Conservation (phyloP, 1,140 invertebrate species). For the Saccostrea cuccullata region DNA sequence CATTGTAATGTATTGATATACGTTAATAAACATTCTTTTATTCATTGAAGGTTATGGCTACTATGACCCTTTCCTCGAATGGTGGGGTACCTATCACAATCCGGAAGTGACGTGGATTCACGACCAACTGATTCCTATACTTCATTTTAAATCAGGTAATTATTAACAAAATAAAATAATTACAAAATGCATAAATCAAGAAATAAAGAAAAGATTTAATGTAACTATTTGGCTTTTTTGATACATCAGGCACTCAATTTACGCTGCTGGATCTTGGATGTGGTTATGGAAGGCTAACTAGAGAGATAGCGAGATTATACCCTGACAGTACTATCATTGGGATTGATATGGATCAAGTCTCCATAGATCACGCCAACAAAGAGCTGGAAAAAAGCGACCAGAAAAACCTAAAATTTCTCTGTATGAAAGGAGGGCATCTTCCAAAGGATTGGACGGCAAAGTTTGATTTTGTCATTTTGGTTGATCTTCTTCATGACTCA, state of each 20-base stretch:
- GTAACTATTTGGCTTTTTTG: too few relatives aligned
- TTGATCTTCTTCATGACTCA: conserved; percentile 50
- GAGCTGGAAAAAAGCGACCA: background rate
- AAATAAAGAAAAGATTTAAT: too few relatives aligned
- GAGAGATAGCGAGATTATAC: background rate
- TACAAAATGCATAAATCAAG: too few relatives aligned
- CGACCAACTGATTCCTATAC: background rate
- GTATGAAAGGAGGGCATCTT: background rate
- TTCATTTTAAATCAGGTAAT: too few relatives aligned
- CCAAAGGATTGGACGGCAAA: background rate
- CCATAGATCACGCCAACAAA: background rate
- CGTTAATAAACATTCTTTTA: too few relatives aligned
- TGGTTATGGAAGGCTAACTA: background rate
- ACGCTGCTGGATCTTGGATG: background rate
- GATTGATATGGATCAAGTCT: background rate
- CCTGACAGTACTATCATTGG: background rate
- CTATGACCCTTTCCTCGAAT: background rate
- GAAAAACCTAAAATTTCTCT: background rate
- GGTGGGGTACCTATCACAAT: background rate
- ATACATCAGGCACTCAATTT: background rate
- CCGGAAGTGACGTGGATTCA: background rate
- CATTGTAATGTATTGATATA: too few relatives aligned
- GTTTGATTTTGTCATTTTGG: conserved; percentile 47
- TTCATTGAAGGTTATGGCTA: too few relatives aligned
- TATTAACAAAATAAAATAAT: too few relatives aligned